phyloP scores from a whole-genome alignment of 2,113 vertebrate genomes.

The Strix uralensis region DNA sequence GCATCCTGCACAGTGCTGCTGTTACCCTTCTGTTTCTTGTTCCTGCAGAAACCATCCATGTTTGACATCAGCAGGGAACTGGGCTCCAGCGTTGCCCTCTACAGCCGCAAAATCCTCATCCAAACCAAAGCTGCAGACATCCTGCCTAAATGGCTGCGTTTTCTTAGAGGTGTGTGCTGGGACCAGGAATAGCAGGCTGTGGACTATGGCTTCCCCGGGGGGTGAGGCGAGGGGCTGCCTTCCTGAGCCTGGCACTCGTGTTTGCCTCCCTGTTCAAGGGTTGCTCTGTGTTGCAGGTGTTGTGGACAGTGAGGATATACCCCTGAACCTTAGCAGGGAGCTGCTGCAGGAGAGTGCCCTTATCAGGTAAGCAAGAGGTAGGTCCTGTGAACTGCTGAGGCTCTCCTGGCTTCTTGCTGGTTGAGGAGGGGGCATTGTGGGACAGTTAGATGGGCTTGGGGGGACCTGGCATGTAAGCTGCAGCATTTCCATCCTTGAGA shows the following conservation, averaged over 20 bases:
- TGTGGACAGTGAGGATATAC: conserved; percentile 98
- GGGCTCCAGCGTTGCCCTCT: conserved; percentile 89
- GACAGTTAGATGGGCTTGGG: neutral
- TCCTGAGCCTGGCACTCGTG: neutral
- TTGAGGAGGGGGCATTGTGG: too few relatives aligned
- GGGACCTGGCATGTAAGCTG: neutral
- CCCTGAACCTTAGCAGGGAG: conserved; percentile 96
- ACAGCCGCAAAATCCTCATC: conserved; percentile 95
- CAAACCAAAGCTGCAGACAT: conserved; percentile 93
- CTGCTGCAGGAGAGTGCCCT: conserved; percentile 93
- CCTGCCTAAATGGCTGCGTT: conserved; percentile 96
- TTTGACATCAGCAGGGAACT: conserved; percentile 95
- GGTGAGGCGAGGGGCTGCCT: neutral
- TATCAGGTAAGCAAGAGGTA: conserved; percentile 81
- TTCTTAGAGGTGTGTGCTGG: conserved; percentile 82
- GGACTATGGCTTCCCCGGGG: fast-evolving
- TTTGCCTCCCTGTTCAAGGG: neutral
- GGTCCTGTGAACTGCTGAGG: neutral
- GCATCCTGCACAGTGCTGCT: neutral
- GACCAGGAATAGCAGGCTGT: neutral
- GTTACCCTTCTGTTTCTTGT: neutral
- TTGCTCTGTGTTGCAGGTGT: conserved; percentile 79
- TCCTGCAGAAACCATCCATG: conserved; percentile 90
- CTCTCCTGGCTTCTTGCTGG: neutral
- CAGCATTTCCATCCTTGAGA: neutral